These are phyloP conservation scores for Melieria omissa DNA, from an alignment of 2,888 invertebrate genomes.

Conservation along the genomic window DNA sequence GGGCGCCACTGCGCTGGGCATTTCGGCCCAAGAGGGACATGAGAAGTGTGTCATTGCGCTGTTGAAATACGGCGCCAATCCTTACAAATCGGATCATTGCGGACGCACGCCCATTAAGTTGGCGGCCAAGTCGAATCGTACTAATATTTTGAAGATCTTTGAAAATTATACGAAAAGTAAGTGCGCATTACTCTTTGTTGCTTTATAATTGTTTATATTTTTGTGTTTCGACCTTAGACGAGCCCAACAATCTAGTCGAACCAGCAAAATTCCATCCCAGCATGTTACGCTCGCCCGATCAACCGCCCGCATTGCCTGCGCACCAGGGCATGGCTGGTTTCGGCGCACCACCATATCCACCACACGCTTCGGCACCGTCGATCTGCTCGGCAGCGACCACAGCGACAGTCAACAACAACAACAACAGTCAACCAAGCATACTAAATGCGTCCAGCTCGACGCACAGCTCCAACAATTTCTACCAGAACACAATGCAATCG, in stretches of 20 bases:
- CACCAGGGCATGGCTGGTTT: slow-evolving; percentile 54
- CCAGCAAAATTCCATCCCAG: slow-evolving; percentile 63
- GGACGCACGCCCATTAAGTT: slow-evolving; percentile 89
- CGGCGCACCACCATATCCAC: slow-evolving; percentile 51
- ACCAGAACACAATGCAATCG: slow-evolving; percentile 68
- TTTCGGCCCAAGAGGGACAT: slow-evolving; percentile 96
- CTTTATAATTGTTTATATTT: slow-evolving; percentile 8
- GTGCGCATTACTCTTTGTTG: slow-evolving; percentile 30
- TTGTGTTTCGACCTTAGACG: slow-evolving; percentile 52
- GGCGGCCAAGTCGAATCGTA: slow-evolving; percentile 91
- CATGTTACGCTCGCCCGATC: slow-evolving; percentile 66
- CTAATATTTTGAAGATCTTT: slow-evolving; percentile 81
- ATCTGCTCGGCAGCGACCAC: slow-evolving; percentile 62
- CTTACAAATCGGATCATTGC: slow-evolving; percentile 85
- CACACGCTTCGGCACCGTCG: slow-evolving; percentile 57
- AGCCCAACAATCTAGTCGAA: slow-evolving; percentile 65
- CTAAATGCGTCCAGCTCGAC: slow-evolving; percentile 67
- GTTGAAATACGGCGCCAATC: slow-evolving; percentile 86
- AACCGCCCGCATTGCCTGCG: slow-evolving; percentile 62
- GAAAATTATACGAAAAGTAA: slow-evolving; percentile 74
- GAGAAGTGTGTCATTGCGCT: slow-evolving; percentile 89
- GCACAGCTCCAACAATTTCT: slow-evolving; percentile 67
- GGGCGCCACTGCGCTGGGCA: slow-evolving; percentile 94
- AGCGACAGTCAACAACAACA: slow-evolving; percentile 56
- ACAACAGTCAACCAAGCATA: slow-evolving; percentile 47